These are phyloP conservation scores for Saimiri boliviensis DNA, from an alignment of 2,113 vertebrate species.

Conservation along the genomic window DNA sequence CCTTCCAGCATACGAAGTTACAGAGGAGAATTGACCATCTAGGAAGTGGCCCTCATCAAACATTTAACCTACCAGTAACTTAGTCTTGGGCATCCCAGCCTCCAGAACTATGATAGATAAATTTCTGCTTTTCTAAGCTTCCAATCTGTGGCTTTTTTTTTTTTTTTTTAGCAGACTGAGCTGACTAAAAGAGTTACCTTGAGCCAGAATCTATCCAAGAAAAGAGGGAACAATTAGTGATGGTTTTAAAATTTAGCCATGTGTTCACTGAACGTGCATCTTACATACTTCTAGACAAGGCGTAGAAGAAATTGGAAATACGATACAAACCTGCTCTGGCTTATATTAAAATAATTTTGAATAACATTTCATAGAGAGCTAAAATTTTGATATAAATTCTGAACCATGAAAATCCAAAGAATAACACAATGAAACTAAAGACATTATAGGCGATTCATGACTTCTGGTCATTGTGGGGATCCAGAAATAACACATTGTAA, in stretches of 20 bases:
- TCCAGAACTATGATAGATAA: background rate
- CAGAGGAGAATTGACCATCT: background rate
- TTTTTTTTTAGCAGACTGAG: background rate
- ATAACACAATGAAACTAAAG: background rate
- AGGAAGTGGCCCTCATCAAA: background rate
- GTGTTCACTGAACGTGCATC: background rate
- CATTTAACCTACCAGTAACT: background rate
- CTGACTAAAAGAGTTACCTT: background rate
- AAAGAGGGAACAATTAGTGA: background rate
- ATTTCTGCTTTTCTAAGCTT: background rate
- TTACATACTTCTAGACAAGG: background rate
- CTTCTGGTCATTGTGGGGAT: background rate
- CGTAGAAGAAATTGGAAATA: background rate
- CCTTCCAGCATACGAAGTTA: background rate
- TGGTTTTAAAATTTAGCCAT: background rate
- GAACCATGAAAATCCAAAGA: background rate
- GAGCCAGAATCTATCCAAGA: background rate
- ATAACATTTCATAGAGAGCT: background rate
- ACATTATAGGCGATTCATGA: background rate
- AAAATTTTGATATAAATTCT: background rate
- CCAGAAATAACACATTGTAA: background rate
- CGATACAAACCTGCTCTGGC: background rate
- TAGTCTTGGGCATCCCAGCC: background rate
- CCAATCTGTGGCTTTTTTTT: background rate
- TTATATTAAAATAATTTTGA: background rate